These are phyloP conservation scores for Tetranychus truncatus DNA, from an alignment of 2,888 invertebrate genomes.

Conservation along the genomic window DNA sequence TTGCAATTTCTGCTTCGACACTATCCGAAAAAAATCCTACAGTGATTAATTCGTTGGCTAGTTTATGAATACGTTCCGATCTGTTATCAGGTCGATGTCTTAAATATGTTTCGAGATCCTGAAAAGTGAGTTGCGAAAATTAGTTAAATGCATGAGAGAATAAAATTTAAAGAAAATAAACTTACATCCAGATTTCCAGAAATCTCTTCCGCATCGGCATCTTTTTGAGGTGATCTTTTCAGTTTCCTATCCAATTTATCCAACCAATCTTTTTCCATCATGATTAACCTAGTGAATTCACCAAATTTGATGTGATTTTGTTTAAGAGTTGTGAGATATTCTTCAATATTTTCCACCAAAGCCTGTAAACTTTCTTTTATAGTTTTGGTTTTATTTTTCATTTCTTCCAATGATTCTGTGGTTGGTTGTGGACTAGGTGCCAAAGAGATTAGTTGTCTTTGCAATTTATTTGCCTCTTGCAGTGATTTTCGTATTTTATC, in stretches of 20 bases:
- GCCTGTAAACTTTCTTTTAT: constrained; percentile 53
- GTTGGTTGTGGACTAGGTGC: constrained; percentile 37
- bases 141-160: not conserved
- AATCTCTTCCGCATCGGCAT: constrained; percentile 76
- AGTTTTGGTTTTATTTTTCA: constrained; percentile 47
- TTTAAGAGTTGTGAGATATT: constrained; percentile 41
- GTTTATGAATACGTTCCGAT: constrained; percentile 51
- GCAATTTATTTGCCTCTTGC: not conserved
- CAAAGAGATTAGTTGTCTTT: not conserved
- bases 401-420: constrained; percentile 39
- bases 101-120: constrained; percentile 67
- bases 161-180: constrained; percentile 24
- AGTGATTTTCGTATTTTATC: not conserved
- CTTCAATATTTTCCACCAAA: constrained; percentile 49
- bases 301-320: constrained; percentile 58
- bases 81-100: constrained; percentile 53
- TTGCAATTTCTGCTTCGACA: constrained; percentile 4
- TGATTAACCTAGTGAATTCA: constrained; percentile 50
- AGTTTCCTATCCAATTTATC: constrained; percentile 59
- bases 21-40: constrained; percentile 36
- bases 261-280: constrained; percentile 59
- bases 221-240: constrained; percentile 45
- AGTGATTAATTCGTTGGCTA: constrained; percentile 52
- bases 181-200: constrained; percentile 69
- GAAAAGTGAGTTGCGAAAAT: constrained; percentile 22